Percentiles rank a stretch among this genome's conserved stretches.
These are phyloP conservation scores for Siniperca scherzeri DNA, from an alignment of 2,797 vertebrate genomes.

Conservation along the genomic window DNA sequence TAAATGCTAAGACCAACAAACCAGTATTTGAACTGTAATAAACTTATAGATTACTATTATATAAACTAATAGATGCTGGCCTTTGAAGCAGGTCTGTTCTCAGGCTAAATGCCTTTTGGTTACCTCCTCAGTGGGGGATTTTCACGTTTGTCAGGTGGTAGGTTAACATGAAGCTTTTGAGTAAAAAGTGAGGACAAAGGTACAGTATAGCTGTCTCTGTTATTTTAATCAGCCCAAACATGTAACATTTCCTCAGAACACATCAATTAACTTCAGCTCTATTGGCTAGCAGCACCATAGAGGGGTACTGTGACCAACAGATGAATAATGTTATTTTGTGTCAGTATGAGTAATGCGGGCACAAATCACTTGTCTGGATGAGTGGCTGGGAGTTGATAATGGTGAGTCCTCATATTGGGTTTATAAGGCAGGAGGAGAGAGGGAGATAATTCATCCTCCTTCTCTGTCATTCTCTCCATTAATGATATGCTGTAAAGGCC, in stretches of 20 bases:
- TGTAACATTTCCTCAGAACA: slow-evolving; percentile 27
- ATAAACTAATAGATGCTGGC: background rate
- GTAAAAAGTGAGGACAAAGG: slow-evolving; percentile 18
- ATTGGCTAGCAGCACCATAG: background rate
- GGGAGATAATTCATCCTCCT: slow-evolving; percentile 50
- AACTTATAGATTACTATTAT: background rate
- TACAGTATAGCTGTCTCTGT: background rate
- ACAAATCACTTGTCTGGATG: slow-evolving; percentile 65
- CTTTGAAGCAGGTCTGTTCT: slow-evolving; percentile 19
- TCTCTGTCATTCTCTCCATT: slow-evolving; percentile 41
- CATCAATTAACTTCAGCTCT: slow-evolving; percentile 52
- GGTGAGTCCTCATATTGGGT: slow-evolving; percentile 53
- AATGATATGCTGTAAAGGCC: slow-evolving; percentile 44
- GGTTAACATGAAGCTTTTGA: background rate
- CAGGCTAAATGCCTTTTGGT: background rate
- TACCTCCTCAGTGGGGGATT: background rate
- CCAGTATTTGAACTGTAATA: background rate
- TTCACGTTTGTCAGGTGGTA: slow-evolving; percentile 3
- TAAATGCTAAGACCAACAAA: slow-evolving; percentile 16
- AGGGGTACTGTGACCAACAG: slow-evolving; percentile 30
- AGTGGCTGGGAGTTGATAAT: slow-evolving; percentile 65
- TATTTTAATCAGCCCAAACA: slow-evolving; percentile 45
- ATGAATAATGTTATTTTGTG: slow-evolving; percentile 67
- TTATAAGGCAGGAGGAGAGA: slow-evolving; percentile 58
- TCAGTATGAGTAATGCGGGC: slow-evolving; percentile 64